These are phyloP conservation scores for Archaeoteleia sp. DNA, from an alignment of 2,888 invertebrate species.

Conservation along the genomic window DNA sequence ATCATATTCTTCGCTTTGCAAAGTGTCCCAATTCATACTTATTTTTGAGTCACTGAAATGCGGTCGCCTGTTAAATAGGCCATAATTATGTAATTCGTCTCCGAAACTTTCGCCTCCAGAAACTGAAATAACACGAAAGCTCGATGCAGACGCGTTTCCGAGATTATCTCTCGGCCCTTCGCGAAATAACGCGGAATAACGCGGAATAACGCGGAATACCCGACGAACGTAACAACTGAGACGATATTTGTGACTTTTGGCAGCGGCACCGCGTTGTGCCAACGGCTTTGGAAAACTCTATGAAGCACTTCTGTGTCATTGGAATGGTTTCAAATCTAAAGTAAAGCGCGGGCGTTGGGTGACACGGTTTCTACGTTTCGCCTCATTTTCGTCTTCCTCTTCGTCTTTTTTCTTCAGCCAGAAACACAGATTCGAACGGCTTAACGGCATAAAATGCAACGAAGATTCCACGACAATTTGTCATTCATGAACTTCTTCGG, in stretches of 20 bases:
- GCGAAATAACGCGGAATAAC: constrained; percentile 35
- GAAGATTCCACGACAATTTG: too few species aligned
- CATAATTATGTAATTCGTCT: constrained; percentile 50
- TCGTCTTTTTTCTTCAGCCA: constrained; percentile 28
- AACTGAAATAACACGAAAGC: constrained; percentile 52
- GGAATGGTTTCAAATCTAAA: constrained; percentile 52
- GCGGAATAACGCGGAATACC: constrained; percentile 30
- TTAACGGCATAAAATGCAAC: too few species aligned
- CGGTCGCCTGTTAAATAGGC: constrained; percentile 43
- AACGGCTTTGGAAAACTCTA: constrained; percentile 50
- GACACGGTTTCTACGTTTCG: constrained; percentile 42
- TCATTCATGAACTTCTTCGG: too few species aligned
- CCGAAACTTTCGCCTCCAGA: constrained; percentile 46
- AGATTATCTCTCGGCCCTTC: constrained; percentile 38
- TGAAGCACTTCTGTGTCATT: constrained; percentile 53
- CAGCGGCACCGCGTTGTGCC: constrained; percentile 18
- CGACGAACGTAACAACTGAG: constrained; percentile 19
- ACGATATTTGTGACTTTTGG: constrained; percentile 55
- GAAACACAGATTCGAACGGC: constrained; percentile 23
- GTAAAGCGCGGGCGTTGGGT: constrained; percentile 51
- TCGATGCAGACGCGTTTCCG: constrained; percentile 7
- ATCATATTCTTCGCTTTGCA: too few species aligned
- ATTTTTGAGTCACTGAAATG: constrained; percentile 42
- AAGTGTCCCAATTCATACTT: too few species aligned
- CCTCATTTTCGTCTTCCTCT: constrained; percentile 24